Conservation (phyloP, 2,888 invertebrate genomes). For the Anthophora plumipes region DNA sequence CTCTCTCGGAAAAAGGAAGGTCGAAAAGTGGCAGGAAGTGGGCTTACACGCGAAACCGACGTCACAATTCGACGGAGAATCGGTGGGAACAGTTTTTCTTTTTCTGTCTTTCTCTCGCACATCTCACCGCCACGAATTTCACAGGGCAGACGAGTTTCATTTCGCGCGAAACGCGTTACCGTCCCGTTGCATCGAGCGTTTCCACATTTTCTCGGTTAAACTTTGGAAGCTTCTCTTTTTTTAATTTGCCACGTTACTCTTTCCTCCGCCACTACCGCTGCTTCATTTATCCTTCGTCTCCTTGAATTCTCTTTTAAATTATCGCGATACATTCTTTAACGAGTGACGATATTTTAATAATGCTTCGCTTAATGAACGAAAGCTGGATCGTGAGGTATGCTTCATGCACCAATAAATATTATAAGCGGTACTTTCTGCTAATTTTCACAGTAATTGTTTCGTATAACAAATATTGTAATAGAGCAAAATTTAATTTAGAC, state of each 20-base stretch:
- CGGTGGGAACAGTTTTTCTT: slow-evolving; percentile 28
- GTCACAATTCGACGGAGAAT: slow-evolving; percentile 65
- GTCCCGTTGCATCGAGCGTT: slow-evolving; percentile 37
- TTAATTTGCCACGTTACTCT: slow-evolving; percentile 15
- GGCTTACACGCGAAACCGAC: slow-evolving; percentile 68
- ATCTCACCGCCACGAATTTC: neutral
- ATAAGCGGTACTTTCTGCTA: neutral
- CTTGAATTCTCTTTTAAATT: slow-evolving; percentile 4
- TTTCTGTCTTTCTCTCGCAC: neutral
- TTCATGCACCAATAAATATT: neutral
- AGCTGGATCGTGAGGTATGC: neutral
- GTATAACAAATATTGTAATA: neutral
- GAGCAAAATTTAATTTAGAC: too few species aligned
- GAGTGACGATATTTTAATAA: slow-evolving; percentile 25
- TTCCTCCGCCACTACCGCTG: neutral
- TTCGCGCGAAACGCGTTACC: slow-evolving; percentile 28
- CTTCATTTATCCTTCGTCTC: slow-evolving; percentile 9
- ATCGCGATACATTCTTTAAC: neutral
- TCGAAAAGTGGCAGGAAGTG: slow-evolving; percentile 48
- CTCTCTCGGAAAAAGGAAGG: slow-evolving; percentile 23
- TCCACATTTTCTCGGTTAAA: slow-evolving; percentile 16
- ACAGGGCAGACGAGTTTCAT: slow-evolving; percentile 23
- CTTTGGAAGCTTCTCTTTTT: slow-evolving; percentile 1
- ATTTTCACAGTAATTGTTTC: neutral
- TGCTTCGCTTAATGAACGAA: slow-evolving; percentile 4